Percentiles rank a stretch among this genome's conserved stretches.
Conservation (phyloP, 2,113 vertebrate species). For the Zonotrichia leucophrys region DNA sequence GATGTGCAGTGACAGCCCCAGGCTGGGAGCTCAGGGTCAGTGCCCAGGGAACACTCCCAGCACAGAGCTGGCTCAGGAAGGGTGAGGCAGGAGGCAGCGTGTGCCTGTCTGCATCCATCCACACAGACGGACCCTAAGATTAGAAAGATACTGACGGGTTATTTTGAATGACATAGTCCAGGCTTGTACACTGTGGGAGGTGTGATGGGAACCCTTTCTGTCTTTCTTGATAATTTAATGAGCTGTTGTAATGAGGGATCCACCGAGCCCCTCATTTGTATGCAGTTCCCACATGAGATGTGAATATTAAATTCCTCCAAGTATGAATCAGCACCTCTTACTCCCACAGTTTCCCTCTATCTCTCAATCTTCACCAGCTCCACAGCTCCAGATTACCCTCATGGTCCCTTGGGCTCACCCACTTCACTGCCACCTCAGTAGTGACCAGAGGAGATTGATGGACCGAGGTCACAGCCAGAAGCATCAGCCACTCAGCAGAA, state of each 20-base stretch:
- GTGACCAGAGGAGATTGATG: background rate
- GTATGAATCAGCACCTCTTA: constrained; percentile 58
- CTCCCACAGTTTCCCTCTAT: constrained; percentile 40
- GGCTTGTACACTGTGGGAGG: constrained; percentile 48
- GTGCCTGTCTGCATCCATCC: background rate
- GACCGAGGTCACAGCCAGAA: background rate
- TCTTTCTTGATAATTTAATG: constrained; percentile 59
- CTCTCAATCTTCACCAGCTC: background rate
- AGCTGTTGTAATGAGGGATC: constrained; percentile 55
- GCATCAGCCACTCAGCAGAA: background rate
- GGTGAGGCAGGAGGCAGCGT: background rate
- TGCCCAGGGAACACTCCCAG: background rate
- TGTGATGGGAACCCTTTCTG: constrained; percentile 47
- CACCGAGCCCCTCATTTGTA: constrained; percentile 54
- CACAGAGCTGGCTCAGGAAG: background rate
- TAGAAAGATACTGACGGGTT: background rate
- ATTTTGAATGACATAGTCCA: constrained; percentile 19
- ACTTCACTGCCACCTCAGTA: background rate
- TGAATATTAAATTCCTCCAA: constrained; percentile 55
- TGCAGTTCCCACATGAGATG: constrained; percentile 55
- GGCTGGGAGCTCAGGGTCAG: background rate
- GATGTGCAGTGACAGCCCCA: background rate
- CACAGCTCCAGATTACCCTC: background rate
- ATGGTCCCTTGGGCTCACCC: background rate
- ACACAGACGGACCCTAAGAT: background rate